These are phyloP conservation scores for Ridgeia piscesae DNA, from an alignment of 1,140 invertebrate species.

Conservation along the genomic window DNA sequence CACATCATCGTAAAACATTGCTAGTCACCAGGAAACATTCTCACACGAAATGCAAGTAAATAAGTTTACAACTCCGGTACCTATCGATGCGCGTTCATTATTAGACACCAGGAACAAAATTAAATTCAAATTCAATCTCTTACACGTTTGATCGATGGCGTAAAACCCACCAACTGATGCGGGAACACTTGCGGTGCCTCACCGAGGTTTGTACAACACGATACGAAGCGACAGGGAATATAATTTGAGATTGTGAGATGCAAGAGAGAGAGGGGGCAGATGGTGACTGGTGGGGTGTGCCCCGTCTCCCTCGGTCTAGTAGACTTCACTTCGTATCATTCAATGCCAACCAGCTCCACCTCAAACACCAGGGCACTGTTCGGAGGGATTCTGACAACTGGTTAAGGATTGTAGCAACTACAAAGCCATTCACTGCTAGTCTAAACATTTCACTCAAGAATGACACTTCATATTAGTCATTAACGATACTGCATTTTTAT, in stretches of 20 bases:
- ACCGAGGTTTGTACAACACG: background rate
- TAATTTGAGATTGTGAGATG: background rate
- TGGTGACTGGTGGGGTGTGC: background rate
- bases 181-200: background rate
- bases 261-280: background rate
- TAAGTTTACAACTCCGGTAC: background rate
- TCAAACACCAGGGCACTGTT: conserved; percentile 29
- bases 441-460: background rate
- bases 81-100: background rate
- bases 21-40: background rate
- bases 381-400: conserved; percentile 25
- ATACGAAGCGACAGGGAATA: background rate
- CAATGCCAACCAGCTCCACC: conserved; percentile 29
- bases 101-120: background rate
- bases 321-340: conserved; percentile 8
- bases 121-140: background rate
- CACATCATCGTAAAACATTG: background rate
- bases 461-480: too few relatives aligned
- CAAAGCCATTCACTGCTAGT: background rate
- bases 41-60: background rate
- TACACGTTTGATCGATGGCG: background rate
- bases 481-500: too few relatives aligned
- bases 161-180: background rate
- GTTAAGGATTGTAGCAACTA: conserved; percentile 7
- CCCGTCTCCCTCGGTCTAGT: background rate